phyloP scores from a whole-genome alignment of 2,888 invertebrate species.

The Acleris holmiana region DNA sequence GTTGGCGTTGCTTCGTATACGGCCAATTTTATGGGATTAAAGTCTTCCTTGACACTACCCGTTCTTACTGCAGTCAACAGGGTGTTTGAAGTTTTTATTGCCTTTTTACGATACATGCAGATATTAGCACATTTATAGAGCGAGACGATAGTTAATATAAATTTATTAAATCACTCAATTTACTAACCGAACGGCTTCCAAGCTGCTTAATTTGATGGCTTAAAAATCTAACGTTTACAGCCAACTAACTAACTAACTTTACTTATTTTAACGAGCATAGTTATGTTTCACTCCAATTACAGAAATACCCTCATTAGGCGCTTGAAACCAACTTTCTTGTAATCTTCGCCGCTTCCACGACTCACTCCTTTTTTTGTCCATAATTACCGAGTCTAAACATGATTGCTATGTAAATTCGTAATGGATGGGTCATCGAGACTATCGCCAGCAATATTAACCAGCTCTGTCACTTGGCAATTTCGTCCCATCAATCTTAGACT shows the following conservation, averaged over 20 bases:
- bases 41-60: background rate
- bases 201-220: too few relatives aligned
- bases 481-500: constrained; percentile 69
- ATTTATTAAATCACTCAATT: too few relatives aligned
- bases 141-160: too few relatives aligned
- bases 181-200: too few relatives aligned
- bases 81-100: too few relatives aligned
- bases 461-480: constrained; percentile 62
- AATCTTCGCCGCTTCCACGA: constrained; percentile 45
- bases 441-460: constrained; percentile 60
- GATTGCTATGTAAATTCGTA: constrained; percentile 72
- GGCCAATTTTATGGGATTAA: constrained; percentile 4
- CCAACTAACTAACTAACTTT: too few relatives aligned
- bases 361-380: constrained; percentile 38
- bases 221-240: too few relatives aligned
- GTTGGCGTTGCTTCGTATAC: background rate
- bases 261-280: constrained; percentile 19
- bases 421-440: constrained; percentile 66
- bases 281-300: constrained; percentile 20
- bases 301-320: constrained; percentile 31
- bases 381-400: constrained; percentile 41
- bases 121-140: too few relatives aligned
- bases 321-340: constrained; percentile 33
- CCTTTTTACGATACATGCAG: too few relatives aligned
- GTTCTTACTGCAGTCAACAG: too few relatives aligned